phyloP scores from a whole-genome alignment of 30 jellyfish, hydroid and myxozoan genomes.

The Haliclystus octoradiatus region DNA sequence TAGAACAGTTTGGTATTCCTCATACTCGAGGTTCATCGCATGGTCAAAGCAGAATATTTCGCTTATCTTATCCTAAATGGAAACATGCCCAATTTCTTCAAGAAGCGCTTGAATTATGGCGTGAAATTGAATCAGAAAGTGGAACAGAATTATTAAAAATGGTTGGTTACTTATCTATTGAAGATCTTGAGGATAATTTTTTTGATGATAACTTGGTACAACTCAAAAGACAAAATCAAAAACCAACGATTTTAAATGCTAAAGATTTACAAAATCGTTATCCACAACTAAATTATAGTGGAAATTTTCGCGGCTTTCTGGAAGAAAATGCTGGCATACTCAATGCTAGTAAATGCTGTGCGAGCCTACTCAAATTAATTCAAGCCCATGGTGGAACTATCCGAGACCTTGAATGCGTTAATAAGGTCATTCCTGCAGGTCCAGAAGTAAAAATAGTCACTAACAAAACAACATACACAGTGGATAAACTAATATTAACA shows the following conservation, averaged over 20 bases:
- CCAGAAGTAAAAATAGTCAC: background rate
- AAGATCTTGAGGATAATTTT: conserved; percentile 6
- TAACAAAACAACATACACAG: background rate
- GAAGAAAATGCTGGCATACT: background rate
- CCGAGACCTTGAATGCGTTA: background rate
- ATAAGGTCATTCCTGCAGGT: background rate
- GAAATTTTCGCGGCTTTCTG: background rate
- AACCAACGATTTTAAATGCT: conserved; percentile 7
- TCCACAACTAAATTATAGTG: conserved; percentile 32
- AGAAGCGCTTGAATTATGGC: conserved; percentile 44
- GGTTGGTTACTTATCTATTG: conserved; percentile 10
- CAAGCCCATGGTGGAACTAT: background rate
- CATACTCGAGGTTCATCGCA: conserved; percentile 84
- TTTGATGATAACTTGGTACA: background rate
- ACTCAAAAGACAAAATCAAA: conserved; percentile 10
- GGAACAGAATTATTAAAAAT: conserved; percentile 28
- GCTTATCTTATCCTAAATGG: conserved; percentile 26
- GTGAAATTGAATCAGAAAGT: conserved; percentile 14
- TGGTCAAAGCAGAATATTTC: conserved; percentile 68
- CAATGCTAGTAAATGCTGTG: background rate
- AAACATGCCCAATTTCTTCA: conserved; percentile 40
- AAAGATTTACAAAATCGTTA: conserved; percentile 7
- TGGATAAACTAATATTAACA: background rate
- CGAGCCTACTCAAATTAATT: background rate
- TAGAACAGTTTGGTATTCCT: conserved; percentile 82